Conservation (phyloP, 1,140 invertebrate genomes). For the Drosophila santomea region DNA sequence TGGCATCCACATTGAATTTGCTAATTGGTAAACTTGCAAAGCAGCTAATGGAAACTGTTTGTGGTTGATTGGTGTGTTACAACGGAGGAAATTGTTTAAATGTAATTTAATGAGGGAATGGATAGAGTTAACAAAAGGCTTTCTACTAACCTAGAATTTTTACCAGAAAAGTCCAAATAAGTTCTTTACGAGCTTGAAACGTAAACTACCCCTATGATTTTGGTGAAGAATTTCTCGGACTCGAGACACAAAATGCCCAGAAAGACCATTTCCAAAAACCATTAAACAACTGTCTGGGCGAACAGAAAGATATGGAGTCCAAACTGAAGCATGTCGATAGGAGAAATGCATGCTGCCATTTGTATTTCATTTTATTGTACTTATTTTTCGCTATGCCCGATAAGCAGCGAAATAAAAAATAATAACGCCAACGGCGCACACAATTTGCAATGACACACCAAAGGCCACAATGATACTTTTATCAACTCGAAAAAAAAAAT, state of each 20-base stretch:
- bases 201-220: not conserved
- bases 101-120: constrained; percentile 27
- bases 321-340: constrained; percentile 23
- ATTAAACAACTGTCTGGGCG: constrained; percentile 14
- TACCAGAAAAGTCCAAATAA: not conserved
- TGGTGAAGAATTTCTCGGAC: not conserved
- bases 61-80: constrained; percentile 26
- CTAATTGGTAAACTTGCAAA: constrained; percentile 30
- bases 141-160: not conserved
- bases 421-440: constrained; percentile 5
- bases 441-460: constrained; percentile 34
- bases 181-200: not conserved
- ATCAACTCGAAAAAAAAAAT: constrained; percentile 40
- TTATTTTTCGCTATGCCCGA: constrained; percentile 53
- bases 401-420: constrained; percentile 60
- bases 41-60: constrained; percentile 36
- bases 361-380: constrained; percentile 24
- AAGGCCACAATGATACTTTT: constrained; percentile 62
- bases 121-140: not conserved
- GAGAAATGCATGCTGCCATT: constrained; percentile 72
- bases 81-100: constrained; percentile 26
- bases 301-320: constrained; percentile 6
- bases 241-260: not conserved
- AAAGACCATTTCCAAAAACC: not conserved
- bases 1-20: constrained; percentile 30